phyloP scores from a whole-genome alignment of 1,140 invertebrate species.

The Macrocentrus cingulum region DNA sequence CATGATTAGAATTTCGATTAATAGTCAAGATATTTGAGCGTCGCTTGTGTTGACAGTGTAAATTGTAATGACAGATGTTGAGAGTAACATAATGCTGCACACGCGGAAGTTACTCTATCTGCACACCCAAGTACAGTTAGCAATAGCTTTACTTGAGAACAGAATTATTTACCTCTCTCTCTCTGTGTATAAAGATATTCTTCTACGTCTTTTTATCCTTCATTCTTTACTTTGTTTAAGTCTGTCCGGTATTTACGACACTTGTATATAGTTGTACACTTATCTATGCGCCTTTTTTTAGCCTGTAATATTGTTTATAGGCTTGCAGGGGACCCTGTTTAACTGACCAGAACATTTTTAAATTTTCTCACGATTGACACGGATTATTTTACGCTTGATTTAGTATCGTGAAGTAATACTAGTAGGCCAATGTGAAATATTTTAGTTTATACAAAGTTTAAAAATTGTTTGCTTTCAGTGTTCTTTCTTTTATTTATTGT shows the following conservation, averaged over 20 bases:
- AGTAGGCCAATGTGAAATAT: too few relatives aligned
- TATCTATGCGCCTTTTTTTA: too few relatives aligned
- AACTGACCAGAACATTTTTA: too few relatives aligned
- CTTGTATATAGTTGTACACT: too few relatives aligned
- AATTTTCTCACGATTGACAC: too few relatives aligned
- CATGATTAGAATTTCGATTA: not conserved
- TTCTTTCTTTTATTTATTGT: conserved; percentile 8
- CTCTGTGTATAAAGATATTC: not conserved
- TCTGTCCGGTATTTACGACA: too few relatives aligned
- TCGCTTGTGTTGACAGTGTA: not conserved
- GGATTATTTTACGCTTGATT: too few relatives aligned
- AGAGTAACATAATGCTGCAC: conserved; percentile 23
- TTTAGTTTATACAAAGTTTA: too few relatives aligned
- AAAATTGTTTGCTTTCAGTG: too few relatives aligned
- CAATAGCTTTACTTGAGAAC: conserved; percentile 1
- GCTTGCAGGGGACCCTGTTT: too few relatives aligned
- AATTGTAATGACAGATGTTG: conserved; percentile 3
- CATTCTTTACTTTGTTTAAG: not conserved
- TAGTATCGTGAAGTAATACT: too few relatives aligned
- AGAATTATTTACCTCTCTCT: conserved; percentile 9
- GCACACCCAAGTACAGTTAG: conserved; percentile 26
- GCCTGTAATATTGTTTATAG: too few relatives aligned
- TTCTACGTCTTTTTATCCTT: conserved; percentile 6
- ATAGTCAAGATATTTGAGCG: not conserved
- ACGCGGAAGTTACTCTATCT: conserved; percentile 29